Evolutionary conservation across 92 coral and sea anemone species (phyloP).

Genomic region (Desmophyllum pertusum): DNA sequence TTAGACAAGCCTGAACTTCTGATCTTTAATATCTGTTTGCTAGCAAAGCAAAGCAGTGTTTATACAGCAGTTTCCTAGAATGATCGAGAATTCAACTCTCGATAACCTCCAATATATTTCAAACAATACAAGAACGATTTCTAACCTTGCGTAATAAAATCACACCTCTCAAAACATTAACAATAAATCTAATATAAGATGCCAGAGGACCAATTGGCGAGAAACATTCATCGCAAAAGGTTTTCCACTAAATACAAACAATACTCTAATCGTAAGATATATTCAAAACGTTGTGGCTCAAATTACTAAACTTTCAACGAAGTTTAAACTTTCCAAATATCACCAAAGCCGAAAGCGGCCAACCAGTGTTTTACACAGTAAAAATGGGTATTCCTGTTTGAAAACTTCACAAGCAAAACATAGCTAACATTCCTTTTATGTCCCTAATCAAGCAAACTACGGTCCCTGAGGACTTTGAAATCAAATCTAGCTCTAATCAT

Average conservation of each 20-base stretch:
- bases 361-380: constrained; percentile 94
- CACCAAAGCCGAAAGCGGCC: constrained; percentile 74
- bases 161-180: constrained; percentile 19
- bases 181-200: background rate
- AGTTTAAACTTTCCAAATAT: constrained; percentile 40
- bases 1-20: constrained; percentile 28
- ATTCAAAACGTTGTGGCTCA: constrained; percentile 48
- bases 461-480: constrained; percentile 23
- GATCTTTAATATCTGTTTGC: constrained; percentile 50
- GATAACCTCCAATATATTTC: background rate
- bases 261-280: constrained; percentile 5
- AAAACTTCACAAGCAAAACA: constrained; percentile 39
- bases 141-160: constrained; percentile 19
- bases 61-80: constrained; percentile 12
- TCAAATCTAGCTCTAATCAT: constrained; percentile 27
- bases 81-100: constrained; percentile 14
- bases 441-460: constrained; percentile 21
- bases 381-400: constrained; percentile 59
- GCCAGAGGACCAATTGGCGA: constrained; percentile 15
- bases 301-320: constrained; percentile 48
- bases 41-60: constrained; percentile 36
- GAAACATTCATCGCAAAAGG: constrained; percentile 27
- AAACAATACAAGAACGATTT: background rate
- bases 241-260: constrained; percentile 40
- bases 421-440: constrained; percentile 21